Evolutionary conservation across 2,888 invertebrate species (phyloP).

Genomic region (Folsomia manolachei): DNA sequence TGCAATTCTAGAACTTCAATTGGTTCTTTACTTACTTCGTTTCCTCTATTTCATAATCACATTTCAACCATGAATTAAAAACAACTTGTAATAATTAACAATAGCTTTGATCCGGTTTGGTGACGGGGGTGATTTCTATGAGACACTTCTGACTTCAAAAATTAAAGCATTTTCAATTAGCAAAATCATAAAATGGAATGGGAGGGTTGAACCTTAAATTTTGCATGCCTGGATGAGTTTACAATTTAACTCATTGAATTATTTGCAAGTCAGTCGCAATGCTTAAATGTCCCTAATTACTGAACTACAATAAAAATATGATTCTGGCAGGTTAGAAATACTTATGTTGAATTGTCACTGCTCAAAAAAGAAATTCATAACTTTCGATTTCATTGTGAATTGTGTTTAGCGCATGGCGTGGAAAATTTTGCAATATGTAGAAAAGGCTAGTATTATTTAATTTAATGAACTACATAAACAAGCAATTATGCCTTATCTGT

Average conservation of each 20-base stretch:
- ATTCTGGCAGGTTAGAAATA: background rate
- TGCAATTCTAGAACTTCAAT: no score
- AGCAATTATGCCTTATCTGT: no score
- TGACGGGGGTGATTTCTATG: no score
- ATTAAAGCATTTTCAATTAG: background rate
- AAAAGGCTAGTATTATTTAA: no score
- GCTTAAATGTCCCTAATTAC: background rate
- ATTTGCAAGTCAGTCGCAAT: background rate
- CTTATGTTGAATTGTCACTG: background rate
- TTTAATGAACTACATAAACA: no score
- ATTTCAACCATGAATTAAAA: background rate
- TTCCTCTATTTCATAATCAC: background rate
- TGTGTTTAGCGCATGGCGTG: background rate
- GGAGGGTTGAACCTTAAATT: background rate
- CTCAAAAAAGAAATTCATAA: background rate
- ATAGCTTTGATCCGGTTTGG: background rate
- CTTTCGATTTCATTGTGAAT: background rate
- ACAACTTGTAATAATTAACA: background rate
- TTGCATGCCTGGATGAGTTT: background rate
- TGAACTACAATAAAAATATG: background rate
- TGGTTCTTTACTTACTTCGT: background rate
- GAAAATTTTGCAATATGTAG: no score
- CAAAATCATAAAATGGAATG: background rate
- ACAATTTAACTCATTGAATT: background rate
- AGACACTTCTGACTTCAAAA: no score